A percentile compares a stretch with the other conserved stretches of the same genome.
Conservation (phyloP, 2,113 vertebrate genomes). For the Xenus cinereus region DNA sequence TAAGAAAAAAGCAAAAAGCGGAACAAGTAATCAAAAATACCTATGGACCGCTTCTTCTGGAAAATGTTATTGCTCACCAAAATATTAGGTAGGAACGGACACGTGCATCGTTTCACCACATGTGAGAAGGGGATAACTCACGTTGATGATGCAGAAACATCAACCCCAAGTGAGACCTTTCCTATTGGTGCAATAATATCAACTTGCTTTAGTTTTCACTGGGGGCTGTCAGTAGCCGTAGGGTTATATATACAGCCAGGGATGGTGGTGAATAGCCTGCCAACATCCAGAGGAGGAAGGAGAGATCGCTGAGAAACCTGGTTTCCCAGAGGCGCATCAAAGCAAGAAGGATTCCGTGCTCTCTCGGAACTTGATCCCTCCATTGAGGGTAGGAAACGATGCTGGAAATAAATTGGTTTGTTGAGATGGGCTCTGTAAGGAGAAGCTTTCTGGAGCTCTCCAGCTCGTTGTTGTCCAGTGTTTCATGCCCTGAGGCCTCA, state of each 20-base stretch:
- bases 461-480: not conserved
- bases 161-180: not conserved
- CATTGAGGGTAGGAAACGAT: not conserved
- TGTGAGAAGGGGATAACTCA: not conserved
- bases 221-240: not conserved
- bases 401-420: not conserved
- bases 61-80: not conserved
- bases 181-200: not conserved
- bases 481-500: not conserved
- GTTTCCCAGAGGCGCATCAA: not conserved
- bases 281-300: not conserved
- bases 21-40: not conserved
- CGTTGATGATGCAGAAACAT: not conserved
- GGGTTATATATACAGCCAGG: not conserved
- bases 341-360: not conserved
- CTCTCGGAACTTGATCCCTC: not conserved
- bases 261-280: not conserved
- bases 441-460: not conserved
- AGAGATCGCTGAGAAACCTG: not conserved
- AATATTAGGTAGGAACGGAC: not conserved
- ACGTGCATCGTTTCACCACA: not conserved
- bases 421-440: not conserved
- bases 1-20: not conserved
- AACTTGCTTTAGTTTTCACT: not conserved
- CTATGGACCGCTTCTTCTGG: not conserved